These are phyloP conservation scores for Anoplophora glabripennis DNA, from an alignment of 1,140 invertebrate species.

Conservation along the genomic window DNA sequence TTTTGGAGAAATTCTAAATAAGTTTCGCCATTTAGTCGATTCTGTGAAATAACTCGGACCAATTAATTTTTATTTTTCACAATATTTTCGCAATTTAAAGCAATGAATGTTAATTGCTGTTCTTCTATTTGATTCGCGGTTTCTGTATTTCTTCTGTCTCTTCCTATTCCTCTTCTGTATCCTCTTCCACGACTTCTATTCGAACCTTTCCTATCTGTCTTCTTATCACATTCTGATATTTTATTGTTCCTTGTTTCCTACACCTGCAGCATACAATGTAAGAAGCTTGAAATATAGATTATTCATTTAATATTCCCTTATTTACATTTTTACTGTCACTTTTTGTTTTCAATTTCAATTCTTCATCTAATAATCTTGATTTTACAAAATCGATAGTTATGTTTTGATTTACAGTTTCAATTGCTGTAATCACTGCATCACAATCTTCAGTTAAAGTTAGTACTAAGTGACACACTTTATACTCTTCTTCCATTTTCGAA, in stretches of 20 bases:
- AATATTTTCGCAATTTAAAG: slow-evolving; percentile 4
- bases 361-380: slow-evolving; percentile 45
- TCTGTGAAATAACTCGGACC: no score
- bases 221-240: background rate
- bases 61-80: slow-evolving; percentile 1
- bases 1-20: no score
- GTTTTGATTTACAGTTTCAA: slow-evolving; percentile 46
- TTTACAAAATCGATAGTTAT: slow-evolving; percentile 48
- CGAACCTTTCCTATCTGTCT: no score
- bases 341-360: slow-evolving; percentile 4
- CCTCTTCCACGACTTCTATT: no score
- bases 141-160: background rate
- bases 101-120: slow-evolving; percentile 6
- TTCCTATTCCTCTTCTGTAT: background rate
- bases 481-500: slow-evolving; percentile 45
- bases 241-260: slow-evolving; percentile 9
- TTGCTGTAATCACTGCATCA: slow-evolving; percentile 44
- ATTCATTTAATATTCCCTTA: slow-evolving; percentile 4
- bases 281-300: no score
- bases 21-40: no score
- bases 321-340: background rate
- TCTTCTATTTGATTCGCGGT: slow-evolving; percentile 7
- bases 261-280: slow-evolving; percentile 9
- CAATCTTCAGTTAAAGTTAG: slow-evolving; percentile 41
- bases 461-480: slow-evolving; percentile 40